Evolutionary conservation across 2,797 vertebrate genomes (phyloP).

Genomic region (Fratercula arctica): DNA sequence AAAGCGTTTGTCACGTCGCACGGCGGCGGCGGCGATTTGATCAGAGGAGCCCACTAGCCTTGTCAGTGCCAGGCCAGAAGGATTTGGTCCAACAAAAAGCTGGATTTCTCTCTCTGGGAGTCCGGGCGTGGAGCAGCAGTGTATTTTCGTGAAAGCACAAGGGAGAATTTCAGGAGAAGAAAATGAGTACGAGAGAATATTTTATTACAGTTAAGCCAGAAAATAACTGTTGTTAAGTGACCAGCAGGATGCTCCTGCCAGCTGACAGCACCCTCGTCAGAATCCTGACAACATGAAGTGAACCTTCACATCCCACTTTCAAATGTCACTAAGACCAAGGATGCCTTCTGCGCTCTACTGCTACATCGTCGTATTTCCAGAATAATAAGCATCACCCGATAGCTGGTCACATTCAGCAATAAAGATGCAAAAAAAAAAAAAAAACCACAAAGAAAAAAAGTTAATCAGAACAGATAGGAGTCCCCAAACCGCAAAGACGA

Average conservation of each 20-base stretch:
- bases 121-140: background rate
- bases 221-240: background rate
- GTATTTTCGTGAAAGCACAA: background rate
- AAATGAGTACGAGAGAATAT: background rate
- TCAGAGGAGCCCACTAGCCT: background rate
- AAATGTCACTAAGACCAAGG: background rate
- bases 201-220: background rate
- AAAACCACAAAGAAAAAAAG: too few species aligned
- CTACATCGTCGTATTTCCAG: background rate
- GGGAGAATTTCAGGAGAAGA: background rate
- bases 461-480: background rate
- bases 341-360: background rate
- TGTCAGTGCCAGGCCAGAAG: constrained; percentile 38
- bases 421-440: background rate
- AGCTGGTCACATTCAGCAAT: background rate
- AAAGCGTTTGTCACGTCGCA: constrained; percentile 47
- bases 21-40: constrained; percentile 55
- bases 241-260: background rate
- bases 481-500: background rate
- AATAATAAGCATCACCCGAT: background rate
- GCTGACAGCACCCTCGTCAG: background rate
- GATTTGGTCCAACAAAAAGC: constrained; percentile 48
- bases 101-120: constrained; percentile 46
- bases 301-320: background rate
- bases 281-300: background rate